Base-by-base conservation (phyloP, 2,888 invertebrate species). In the Lasioglossum lativentre region DNA sequence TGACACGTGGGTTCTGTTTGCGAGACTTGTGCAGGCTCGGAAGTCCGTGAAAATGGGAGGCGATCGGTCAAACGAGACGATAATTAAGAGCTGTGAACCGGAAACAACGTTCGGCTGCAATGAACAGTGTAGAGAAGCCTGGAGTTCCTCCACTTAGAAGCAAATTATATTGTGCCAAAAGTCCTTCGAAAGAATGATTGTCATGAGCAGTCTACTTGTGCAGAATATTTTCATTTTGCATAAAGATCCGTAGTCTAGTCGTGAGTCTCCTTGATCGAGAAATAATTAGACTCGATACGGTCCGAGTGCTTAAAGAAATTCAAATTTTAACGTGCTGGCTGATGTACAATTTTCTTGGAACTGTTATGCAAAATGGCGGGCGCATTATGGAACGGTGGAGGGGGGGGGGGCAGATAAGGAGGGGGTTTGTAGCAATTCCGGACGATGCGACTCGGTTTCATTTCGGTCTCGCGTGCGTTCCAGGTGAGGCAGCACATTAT, bases 401-500 rank as follows among this genome's bases (percentile, higher is more conserved):
- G 16, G 23, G 23, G 8, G 10, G 52, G n/a, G 10, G 23, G n/a
- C n/a, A 42, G 52, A 52, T 52, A 52, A 52, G 52, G 52, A 66
- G 16, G 10, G 66, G 34, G 8, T 19, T 8, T 8, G 19, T 19
- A 30, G 66, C 19, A 66, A 66, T 66, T 66, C 6, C n/a, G n/a
- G 45, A 34, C 34, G 68, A 19, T 10, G 68, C 34, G 27, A 16
- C n/a, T 45, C 30, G n/a, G 19, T 81, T 59, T 16, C 56, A 34
- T 23, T 19, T 75, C 40, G 27, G 23, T 72, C 19, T 12, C 16
- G 42, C 47, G 45, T 72, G 38, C 56, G 56, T 42, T 68, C 30
- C 86, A 95, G 95, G 94, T 95, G 86, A 93, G 95, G 80, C 95
- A 98, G 95, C 97, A 98, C 95, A 97, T 97, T 95, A 97, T 98